Evolutionary conservation across 1,140 invertebrate genomes (phyloP), one percentile per base, ranked within the genome.

Genomic region (Cotesia glomerata): DNA sequence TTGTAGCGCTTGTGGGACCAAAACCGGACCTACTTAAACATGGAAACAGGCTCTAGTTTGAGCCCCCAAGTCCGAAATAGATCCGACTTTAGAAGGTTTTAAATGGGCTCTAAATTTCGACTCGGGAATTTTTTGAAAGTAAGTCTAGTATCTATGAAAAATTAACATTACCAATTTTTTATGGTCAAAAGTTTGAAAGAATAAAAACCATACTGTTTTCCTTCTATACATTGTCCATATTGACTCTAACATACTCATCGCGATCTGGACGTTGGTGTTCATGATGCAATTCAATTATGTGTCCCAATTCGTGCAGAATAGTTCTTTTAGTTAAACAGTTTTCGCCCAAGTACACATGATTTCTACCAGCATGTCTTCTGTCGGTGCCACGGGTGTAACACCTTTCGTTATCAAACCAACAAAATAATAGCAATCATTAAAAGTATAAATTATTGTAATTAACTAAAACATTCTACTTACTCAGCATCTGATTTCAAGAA

Each of bases 241-340:
- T 74, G 18, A 89, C 81, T 5, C 73, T 79, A 45, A 89, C 83
- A 72, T 84, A 85, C 7, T 81, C 64, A 73, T 89, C 87, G 35
- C 88, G 72, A 72, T 89, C 88, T 2, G 80, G 76, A 11, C 88
- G 75, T 1, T 82, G 79, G 61, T 89, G 88, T 72, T 89, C 88
- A 64, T 89, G 88, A 73, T 80, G 82, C n/a, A 89, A 83, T 18
- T 88, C 88, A 9, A 89, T 79, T 1, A 86, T 82, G 72, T 90
- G 89, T 67, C 89, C 77, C 32, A 89, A 82, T 77, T 90, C 89
- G 74, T 90, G 89, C 8, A 87, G 80, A 18, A 89, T 84, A n/a
- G 84, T 82, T 18, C 89, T 89, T 45, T 80, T 75, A 26, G 75
- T 75, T 4, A 79, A 72, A 73, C 81, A 82, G 39, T 26, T 26